Evolutionary conservation across 2,888 invertebrate genomes (phyloP).

Genomic region (Euzophera pinguis): DNA sequence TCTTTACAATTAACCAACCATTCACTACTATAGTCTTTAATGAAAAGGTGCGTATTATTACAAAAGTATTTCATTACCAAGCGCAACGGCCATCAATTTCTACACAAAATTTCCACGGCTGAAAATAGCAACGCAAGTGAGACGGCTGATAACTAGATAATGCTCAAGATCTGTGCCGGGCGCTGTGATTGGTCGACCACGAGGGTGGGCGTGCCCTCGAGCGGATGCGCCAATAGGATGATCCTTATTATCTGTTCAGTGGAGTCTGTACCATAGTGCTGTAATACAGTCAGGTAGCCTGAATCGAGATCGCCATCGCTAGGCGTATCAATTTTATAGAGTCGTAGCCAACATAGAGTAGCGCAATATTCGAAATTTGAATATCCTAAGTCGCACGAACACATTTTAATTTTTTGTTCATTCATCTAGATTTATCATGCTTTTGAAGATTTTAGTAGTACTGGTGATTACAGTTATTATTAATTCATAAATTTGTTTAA

Average conservation of each 20-base stretch:
- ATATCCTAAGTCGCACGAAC: neutral
- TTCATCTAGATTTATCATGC: no score
- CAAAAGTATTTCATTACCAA: neutral
- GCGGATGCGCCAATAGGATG: conserved; percentile 82
- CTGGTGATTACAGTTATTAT: no score
- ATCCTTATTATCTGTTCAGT: conserved; percentile 73
- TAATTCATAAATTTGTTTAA: no score
- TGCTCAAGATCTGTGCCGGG: conserved; percentile 78
- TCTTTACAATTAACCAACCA: no score
- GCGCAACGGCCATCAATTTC: neutral
- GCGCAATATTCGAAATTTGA: neutral
- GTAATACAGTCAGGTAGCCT: conserved; percentile 43
- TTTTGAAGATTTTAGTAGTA: no score
- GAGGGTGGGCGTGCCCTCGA: conserved; percentile 65
- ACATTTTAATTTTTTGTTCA: no score
- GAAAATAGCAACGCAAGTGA: conserved; percentile 71
- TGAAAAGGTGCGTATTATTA: no score
- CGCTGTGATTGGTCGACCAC: conserved; percentile 58
- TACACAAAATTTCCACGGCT: conserved; percentile 31
- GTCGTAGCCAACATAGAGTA: neutral
- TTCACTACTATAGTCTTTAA: no score
- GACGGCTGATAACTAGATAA: conserved; percentile 79
- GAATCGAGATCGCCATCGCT: conserved; percentile 27
- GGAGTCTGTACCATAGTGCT: conserved; percentile 48
- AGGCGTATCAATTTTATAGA: conserved; percentile 8